A percentile compares a stretch with the other conserved stretches of the same genome.
phyloP scores from a whole-genome alignment of 1,140 invertebrate genomes.

The Probaryconus sp. region DNA sequence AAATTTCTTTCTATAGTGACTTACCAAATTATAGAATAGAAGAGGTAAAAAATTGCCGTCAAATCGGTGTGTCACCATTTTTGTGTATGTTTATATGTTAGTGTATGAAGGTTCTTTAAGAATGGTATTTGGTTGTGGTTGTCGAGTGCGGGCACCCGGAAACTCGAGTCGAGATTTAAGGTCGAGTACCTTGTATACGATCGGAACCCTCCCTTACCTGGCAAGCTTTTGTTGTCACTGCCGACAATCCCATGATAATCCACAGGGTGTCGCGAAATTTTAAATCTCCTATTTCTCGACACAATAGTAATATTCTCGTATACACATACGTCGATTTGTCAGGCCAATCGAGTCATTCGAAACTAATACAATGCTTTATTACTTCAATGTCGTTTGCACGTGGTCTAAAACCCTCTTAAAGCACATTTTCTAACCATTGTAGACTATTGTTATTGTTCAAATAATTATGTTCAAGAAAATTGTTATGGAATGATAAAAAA shows the following conservation, averaged over 20 bases:
- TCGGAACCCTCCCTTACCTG: conserved; percentile 56
- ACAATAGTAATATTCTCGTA: conserved; percentile 30
- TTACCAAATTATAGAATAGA: no score
- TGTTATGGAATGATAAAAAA: no score
- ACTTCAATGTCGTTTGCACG: conserved; percentile 14
- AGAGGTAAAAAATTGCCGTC: no score
- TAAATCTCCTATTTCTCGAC: conserved; percentile 14
- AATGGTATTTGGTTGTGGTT: conserved; percentile 57
- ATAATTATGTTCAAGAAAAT: no score
- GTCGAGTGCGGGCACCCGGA: conserved; percentile 56
- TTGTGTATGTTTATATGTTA: conserved; percentile 58
- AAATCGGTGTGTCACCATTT: no score
- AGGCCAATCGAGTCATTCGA: conserved; percentile 55
- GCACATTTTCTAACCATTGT: no score
- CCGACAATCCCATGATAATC: conserved; percentile 48
- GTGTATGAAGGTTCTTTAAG: conserved; percentile 31
- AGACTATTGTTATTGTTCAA: not conserved
- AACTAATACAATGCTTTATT: conserved; percentile 56
- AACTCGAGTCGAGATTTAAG: conserved; percentile 61
- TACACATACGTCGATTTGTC: conserved; percentile 59
- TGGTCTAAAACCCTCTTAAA: conserved; percentile 18
- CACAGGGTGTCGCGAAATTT: conserved; percentile 59
- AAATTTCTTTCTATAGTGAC: no score
- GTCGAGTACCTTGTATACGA: conserved; percentile 57
- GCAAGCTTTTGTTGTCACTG: conserved; percentile 42